phyloP scores from a whole-genome alignment of 2,797 vertebrate species.

The Poecilia wingei region DNA sequence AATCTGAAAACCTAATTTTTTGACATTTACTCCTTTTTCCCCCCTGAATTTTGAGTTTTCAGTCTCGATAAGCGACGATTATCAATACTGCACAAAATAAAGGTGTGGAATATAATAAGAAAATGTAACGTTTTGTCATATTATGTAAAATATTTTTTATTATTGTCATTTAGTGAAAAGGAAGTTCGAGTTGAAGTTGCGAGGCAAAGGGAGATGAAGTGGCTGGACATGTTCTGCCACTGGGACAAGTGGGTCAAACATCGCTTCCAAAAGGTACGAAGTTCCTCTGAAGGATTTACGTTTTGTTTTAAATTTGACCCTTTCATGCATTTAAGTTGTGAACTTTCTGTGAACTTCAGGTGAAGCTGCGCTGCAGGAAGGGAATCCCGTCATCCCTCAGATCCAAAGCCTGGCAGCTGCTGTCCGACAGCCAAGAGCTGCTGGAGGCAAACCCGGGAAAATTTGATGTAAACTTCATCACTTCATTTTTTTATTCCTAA shows the following conservation, averaged over 20 bases:
- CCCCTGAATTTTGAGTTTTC: not conserved
- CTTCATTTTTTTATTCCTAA: not conserved
- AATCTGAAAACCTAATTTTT: too few species aligned
- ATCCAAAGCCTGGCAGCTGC: slow-evolving; percentile 89
- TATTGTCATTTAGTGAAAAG: slow-evolving; percentile 76
- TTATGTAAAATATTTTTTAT: slow-evolving; percentile 11
- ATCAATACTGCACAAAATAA: not conserved
- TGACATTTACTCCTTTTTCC: not conserved
- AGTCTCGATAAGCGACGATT: not conserved
- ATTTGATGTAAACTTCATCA: slow-evolving; percentile 82
- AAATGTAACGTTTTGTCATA: not conserved
- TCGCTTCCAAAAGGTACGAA: slow-evolving; percentile 90
- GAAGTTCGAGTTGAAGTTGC: slow-evolving; percentile 86
- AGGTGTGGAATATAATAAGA: not conserved
- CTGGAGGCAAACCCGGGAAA: slow-evolving; percentile 86
- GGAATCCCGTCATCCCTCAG: slow-evolving; percentile 91
- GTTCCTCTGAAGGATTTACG: not conserved
- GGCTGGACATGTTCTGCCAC: slow-evolving; percentile 91
- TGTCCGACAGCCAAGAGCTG: slow-evolving; percentile 90
- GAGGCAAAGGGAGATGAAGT: slow-evolving; percentile 91
- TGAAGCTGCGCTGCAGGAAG: slow-evolving; percentile 92
- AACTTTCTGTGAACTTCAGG: slow-evolving; percentile 68
- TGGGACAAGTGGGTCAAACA: slow-evolving; percentile 94
- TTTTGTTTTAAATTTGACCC: not conserved
- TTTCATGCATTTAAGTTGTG: not conserved